Conservation (phyloP, 2,113 vertebrate species). For the Glaucidium brasilianum region DNA sequence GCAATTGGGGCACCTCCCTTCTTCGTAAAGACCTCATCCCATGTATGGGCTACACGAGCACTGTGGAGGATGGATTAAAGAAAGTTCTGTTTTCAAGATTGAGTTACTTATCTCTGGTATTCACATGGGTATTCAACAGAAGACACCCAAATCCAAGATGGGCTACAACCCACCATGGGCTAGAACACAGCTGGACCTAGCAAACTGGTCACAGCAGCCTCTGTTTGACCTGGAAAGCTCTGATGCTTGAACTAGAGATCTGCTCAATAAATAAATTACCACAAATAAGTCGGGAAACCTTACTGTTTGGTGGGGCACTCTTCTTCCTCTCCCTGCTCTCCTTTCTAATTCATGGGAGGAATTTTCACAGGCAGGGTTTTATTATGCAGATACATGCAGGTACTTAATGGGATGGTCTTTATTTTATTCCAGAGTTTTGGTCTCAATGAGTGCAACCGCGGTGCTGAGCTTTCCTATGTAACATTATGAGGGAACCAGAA, state of each 20-base stretch:
- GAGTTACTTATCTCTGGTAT: background rate
- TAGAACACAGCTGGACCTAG: background rate
- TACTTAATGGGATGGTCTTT: background rate
- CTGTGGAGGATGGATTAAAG: background rate
- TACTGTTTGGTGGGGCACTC: background rate
- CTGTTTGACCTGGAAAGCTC: background rate
- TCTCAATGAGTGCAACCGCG: background rate
- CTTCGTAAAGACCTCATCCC: rapidly evolving
- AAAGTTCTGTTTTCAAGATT: background rate
- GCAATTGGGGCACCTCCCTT: background rate
- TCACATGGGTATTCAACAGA: background rate
- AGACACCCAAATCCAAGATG: background rate
- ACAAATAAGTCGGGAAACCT: background rate
- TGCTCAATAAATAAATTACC: background rate
- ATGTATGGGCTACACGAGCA: rapidly evolving
- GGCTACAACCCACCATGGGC: background rate
- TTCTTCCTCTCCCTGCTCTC: background rate
- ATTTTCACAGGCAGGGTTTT: background rate
- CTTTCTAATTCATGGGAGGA: background rate
- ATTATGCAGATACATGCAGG: background rate
- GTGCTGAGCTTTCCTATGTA: background rate
- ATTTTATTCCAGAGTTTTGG: background rate
- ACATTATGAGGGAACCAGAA: background rate
- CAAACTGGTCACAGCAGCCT: background rate
- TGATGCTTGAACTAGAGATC: background rate